These are phyloP conservation scores for Temnothorax nylanderi DNA, from an alignment of 1,140 invertebrate genomes.

Conservation along the genomic window DNA sequence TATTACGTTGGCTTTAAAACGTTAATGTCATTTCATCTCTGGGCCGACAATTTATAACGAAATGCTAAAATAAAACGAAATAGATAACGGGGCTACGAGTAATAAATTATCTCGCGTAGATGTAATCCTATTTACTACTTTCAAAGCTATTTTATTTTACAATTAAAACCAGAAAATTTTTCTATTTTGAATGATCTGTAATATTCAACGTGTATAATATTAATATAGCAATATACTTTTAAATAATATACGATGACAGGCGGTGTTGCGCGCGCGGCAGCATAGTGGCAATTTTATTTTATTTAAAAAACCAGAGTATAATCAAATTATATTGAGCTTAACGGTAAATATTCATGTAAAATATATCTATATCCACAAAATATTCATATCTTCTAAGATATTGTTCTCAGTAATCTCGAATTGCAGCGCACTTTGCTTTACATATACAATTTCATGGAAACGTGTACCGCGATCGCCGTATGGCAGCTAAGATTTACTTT, in stretches of 20 bases:
- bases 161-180: background rate
- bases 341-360: background rate
- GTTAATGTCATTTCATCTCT: background rate
- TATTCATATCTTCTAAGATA: background rate
- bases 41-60: background rate
- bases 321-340: background rate
- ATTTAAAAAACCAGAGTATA: background rate
- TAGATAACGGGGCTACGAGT: background rate
- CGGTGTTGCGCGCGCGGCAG: background rate
- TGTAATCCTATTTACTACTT: background rate
- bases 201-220: background rate
- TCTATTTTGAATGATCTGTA: background rate
- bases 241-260: background rate
- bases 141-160: background rate
- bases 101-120: background rate
- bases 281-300: background rate
- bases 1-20: conserved; percentile 11
- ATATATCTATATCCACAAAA: background rate
- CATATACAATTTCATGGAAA: conserved; percentile 12
- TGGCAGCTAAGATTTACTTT: conserved; percentile 42
- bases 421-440: background rate
- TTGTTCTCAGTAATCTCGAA: background rate
- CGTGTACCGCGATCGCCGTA: conserved; percentile 24
- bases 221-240: background rate
- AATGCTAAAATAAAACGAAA: background rate